Evolutionary conservation across 2,888 invertebrate genomes (phyloP).

Genomic region (Tubulanus polymorphus): DNA sequence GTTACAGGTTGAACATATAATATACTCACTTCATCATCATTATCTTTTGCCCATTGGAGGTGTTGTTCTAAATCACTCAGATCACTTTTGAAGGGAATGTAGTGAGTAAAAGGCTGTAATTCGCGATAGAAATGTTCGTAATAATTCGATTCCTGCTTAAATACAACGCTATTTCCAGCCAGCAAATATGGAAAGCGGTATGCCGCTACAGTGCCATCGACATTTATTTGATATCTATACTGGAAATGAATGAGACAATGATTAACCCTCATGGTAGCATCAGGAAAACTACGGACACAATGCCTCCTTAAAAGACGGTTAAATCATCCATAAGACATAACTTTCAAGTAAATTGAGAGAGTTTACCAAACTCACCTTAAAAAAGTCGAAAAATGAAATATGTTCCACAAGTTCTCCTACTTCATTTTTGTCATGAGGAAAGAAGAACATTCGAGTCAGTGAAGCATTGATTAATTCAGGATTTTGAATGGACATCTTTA

Average conservation of each 20-base stretch:
- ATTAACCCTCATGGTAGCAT: too few relatives aligned
- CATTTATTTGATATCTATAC: constrained; percentile 91
- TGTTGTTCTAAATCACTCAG: constrained; percentile 75
- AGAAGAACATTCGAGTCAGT: constrained; percentile 95
- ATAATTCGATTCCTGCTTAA: constrained; percentile 91
- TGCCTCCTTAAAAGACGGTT: too few relatives aligned
- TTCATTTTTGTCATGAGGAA: constrained; percentile 72
- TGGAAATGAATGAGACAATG: constrained; percentile 54
- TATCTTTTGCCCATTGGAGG: constrained; percentile 56
- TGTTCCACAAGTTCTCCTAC: constrained; percentile 83
- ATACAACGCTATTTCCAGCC: constrained; percentile 78
- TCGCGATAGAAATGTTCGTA: constrained; percentile 89
- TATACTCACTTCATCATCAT: constrained; percentile 47
- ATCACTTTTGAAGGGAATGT: constrained; percentile 74
- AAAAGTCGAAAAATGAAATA: constrained; percentile 88
- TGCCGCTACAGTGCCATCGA: constrained; percentile 96
- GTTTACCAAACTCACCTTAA: constrained; percentile 69
- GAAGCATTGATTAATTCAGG: constrained; percentile 84
- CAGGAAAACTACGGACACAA: too few relatives aligned
- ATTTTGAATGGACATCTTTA: constrained; percentile 70
- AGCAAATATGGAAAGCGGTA: constrained; percentile 89
- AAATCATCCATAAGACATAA: too few relatives aligned
- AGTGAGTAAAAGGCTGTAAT: constrained; percentile 74
- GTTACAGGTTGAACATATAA: background rate
- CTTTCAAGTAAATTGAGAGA: too few relatives aligned